Base-by-base conservation (phyloP, 2,888 invertebrate species). In the Andrena marginata region DNA sequence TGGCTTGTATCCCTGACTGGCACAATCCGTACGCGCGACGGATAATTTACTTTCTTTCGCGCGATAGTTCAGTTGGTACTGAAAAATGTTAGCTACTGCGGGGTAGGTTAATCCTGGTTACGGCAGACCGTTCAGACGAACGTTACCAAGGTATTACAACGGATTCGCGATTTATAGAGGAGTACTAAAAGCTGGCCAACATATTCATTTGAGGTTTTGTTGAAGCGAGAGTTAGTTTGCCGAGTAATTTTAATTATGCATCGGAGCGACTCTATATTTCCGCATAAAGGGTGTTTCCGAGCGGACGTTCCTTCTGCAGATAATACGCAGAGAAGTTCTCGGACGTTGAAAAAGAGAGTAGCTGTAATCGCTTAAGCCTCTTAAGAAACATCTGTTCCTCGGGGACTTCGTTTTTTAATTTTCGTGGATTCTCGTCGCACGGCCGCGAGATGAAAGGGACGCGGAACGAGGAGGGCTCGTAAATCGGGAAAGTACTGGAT, bases 331-430 rank as follows among this genome's bases (percentile, higher is more conserved):
- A 65, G 70, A 67, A 70, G 20, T n/a, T 76, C 23, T 13, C 13
- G 51, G 10, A 31, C 62, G n/a, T 35, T 23, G 63, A 23, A 31
- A 49, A 60, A 56, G 67, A 10, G 26, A 16, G 51, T 6, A 51
- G 56, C 8, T 3, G 26, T 70, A 71, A 77, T 77, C 80, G 54
- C 16, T 26, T 80, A 80, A 77, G 62, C 65, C 67, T 77, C 71
- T 80, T 77, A 71, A 63, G 77, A 60, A 80, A 65, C 70, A 42
- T 65, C 65, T 77, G 70, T n/a, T 62, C 26, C 54, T n/a, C 70
- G 48, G 2, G 10, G 29, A 10, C n/a, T 70, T 48, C 10, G 31
- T 42, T 56, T 62, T 71, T 29, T 62, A 6, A 67, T 67, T 71
- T 69, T 56, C 54, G 20, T 31, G 51, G 42, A 48, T 69, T 64